Conservation (phyloP, 2,113 vertebrate genomes). For the Sander vitreus region DNA sequence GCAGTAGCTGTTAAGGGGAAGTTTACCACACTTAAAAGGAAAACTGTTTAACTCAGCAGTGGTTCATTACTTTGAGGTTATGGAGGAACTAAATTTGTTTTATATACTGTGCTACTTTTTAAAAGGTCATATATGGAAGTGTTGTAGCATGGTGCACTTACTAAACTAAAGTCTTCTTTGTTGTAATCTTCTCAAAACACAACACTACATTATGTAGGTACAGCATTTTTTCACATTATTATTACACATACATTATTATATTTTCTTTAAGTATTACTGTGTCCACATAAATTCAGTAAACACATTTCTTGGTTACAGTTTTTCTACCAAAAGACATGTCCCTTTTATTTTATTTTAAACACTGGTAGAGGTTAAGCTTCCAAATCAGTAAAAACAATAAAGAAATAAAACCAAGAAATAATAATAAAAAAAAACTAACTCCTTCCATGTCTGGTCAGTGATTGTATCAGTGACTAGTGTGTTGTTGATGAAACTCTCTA, state of each 20-base stretch:
- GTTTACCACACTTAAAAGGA: constrained; percentile 5
- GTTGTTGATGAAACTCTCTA: constrained; percentile 64
- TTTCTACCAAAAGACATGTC: background rate
- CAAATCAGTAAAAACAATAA: background rate
- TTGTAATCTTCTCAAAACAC: background rate
- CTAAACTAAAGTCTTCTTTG: background rate
- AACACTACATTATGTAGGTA: background rate
- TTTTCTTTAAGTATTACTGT: background rate
- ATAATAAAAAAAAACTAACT: background rate
- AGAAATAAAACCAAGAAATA: background rate
- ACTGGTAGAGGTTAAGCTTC: background rate
- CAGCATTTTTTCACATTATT: background rate
- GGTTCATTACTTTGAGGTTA: constrained; percentile 34
- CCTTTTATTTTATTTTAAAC: background rate
- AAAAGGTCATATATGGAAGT: constrained; percentile 35
- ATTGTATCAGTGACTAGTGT: constrained; percentile 44
- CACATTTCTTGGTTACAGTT: background rate
- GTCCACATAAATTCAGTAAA: background rate
- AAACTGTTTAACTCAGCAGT: constrained; percentile 21
- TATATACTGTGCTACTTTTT: constrained; percentile 39
- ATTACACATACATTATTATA: background rate
- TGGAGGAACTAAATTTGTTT: constrained; percentile 23
- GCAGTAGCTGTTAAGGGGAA: constrained; percentile 10
- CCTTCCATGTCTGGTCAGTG: constrained; percentile 20
- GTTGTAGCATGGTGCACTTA: constrained; percentile 10